These are phyloP conservation scores for Hypocryptadius cinnamomeus DNA, from an alignment of 2,113 vertebrate species.

Conservation along the genomic window DNA sequence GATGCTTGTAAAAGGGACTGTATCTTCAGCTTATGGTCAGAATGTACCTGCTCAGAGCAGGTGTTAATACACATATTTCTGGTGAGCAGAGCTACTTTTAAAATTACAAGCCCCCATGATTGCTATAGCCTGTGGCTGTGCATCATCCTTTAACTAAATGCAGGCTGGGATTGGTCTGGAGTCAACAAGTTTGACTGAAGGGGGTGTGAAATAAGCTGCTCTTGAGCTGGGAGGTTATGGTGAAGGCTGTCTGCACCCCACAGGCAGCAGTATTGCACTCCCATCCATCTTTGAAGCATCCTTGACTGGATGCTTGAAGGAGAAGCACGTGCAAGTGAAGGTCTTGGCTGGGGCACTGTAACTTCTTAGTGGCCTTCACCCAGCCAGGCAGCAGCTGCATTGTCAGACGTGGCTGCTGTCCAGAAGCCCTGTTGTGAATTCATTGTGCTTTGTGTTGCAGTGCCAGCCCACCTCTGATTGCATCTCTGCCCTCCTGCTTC, in stretches of 20 bases:
- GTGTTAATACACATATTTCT: neutral
- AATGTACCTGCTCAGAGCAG: neutral
- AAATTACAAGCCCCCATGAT: neutral
- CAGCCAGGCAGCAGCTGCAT: neutral
- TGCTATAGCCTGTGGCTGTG: neutral
- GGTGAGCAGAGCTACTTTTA: neutral
- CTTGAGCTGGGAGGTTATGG: neutral
- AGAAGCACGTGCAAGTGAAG: neutral
- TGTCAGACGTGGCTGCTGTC: neutral
- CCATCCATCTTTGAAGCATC: neutral
- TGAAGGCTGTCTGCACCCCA: neutral
- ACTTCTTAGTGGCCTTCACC: neutral
- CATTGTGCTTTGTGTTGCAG: neutral
- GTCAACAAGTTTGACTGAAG: neutral
- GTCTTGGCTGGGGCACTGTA: neutral
- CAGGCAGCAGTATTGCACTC: neutral
- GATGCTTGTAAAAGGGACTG: neutral
- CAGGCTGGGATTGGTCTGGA: neutral
- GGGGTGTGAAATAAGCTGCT: neutral
- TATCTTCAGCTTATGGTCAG: neutral
- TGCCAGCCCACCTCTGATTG: neutral
- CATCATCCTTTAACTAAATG: neutral
- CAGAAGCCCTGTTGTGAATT: neutral
- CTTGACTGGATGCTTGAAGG: constrained; percentile 28
- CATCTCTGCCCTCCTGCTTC: neutral